These are phyloP conservation scores for Pasiphila rectangulata DNA, from an alignment of 2,888 invertebrate species.

Conservation along the genomic window DNA sequence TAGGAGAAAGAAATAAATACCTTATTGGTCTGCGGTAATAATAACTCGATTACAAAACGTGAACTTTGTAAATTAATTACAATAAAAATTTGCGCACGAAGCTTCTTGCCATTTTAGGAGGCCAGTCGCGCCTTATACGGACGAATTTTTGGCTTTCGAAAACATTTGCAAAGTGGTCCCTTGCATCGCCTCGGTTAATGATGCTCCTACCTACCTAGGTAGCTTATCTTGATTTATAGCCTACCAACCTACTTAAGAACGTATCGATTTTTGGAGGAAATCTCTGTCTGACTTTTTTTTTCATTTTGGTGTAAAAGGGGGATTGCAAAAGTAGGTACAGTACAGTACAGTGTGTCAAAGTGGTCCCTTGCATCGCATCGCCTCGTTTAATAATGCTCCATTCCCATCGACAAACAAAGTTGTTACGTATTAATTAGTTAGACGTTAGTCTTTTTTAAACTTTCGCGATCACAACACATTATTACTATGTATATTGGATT, in stretches of 20 bases:
- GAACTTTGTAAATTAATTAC: slow-evolving; percentile 64
- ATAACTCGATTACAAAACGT: slow-evolving; percentile 44
- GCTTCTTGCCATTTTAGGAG: slow-evolving; percentile 59
- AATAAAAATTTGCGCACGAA: slow-evolving; percentile 61
- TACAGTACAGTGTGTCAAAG: background rate
- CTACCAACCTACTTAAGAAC: too few species aligned
- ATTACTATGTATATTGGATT: too few species aligned
- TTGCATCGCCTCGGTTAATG: slow-evolving; percentile 41
- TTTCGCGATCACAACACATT: too few species aligned
- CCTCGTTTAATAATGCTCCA: background rate
- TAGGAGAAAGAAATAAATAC: too few species aligned
- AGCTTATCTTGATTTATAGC: too few species aligned
- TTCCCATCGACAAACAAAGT: too few species aligned
- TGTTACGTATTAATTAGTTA: too few species aligned
- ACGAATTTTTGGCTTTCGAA: slow-evolving; percentile 71
- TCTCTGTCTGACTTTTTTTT: too few species aligned
- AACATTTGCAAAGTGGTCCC: slow-evolving; percentile 53
- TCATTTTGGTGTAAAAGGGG: too few species aligned
- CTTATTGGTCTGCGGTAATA: too few species aligned
- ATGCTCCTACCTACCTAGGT: slow-evolving; percentile 28
- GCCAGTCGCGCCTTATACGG: slow-evolving; percentile 63
- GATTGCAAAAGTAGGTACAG: too few species aligned
- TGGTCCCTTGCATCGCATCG: background rate
- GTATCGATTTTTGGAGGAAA: slow-evolving; percentile 18
- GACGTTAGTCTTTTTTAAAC: background rate